Evolutionary conservation across 2,797 vertebrate genomes (phyloP).

Genomic region (Moxostoma hubbsi): DNA sequence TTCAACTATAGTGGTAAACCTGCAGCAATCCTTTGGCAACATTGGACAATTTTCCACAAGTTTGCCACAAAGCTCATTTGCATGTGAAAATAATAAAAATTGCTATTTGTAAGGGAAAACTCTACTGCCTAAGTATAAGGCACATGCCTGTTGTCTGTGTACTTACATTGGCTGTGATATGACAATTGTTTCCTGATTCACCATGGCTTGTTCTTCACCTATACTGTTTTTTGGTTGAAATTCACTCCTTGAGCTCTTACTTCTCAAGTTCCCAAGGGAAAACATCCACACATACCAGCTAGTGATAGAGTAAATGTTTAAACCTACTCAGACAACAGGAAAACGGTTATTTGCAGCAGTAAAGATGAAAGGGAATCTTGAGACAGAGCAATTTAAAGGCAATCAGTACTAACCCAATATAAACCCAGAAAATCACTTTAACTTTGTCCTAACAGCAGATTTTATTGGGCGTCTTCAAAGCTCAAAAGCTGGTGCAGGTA

Average conservation of each 20-base stretch:
- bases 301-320: constrained; percentile 69
- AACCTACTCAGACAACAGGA: constrained; percentile 75
- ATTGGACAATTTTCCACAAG: background rate
- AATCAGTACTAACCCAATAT: constrained; percentile 78
- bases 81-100: background rate
- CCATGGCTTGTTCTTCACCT: background rate
- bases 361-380: constrained; percentile 74
- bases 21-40: too few relatives aligned
- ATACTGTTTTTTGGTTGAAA: constrained; percentile 30
- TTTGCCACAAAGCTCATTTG: background rate
- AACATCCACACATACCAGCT: constrained; percentile 63
- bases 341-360: constrained; percentile 75
- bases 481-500: constrained; percentile 76
- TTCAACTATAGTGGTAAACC: too few relatives aligned
- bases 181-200: constrained; percentile 12
- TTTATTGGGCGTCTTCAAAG: constrained; percentile 78
- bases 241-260: constrained; percentile 62
- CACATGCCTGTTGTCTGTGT: background rate
- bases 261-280: constrained; percentile 73
- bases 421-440: constrained; percentile 76
- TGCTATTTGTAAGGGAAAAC: too few relatives aligned
- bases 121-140: background rate
- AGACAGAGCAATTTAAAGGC: constrained; percentile 68
- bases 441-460: constrained; percentile 74
- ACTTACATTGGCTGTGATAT: background rate